A percentile compares a stretch with the other conserved stretches of the same genome.
phyloP scores from a whole-genome alignment of 2,797 vertebrate genomes.

The Pseudotriccus pelzelni region DNA sequence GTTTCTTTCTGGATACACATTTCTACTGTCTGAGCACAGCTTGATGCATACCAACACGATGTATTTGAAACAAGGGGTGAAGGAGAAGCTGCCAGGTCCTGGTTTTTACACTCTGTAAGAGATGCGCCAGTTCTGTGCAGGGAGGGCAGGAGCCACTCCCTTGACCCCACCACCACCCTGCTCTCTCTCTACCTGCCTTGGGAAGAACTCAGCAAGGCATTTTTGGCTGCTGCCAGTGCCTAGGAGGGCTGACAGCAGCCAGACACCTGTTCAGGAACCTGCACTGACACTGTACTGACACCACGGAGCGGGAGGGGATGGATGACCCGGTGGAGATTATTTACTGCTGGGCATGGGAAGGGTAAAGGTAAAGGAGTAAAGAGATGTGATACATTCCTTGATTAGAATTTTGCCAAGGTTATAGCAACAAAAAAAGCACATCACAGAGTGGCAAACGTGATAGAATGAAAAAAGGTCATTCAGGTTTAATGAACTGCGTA shows the following conservation, averaged over 20 bases:
- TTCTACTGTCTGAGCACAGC: background rate
- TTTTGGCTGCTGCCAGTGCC: background rate
- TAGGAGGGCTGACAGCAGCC: background rate
- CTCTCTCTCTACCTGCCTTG: accelerated
- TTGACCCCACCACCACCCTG: background rate
- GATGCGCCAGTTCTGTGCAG: background rate
- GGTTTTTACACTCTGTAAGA: accelerated
- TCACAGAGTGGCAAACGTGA: background rate
- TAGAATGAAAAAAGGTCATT: background rate
- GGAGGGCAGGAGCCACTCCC: background rate
- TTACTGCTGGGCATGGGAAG: background rate
- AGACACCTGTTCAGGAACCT: background rate
- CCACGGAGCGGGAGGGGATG: background rate
- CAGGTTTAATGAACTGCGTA: constrained; percentile 22
- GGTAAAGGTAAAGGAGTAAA: background rate
- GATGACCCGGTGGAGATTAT: background rate
- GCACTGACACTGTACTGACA: background rate
- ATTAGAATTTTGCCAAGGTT: constrained; percentile 50
- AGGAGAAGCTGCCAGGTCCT: background rate
- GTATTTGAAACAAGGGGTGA: background rate
- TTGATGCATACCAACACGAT: background rate
- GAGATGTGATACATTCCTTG: background rate
- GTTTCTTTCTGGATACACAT: background rate
- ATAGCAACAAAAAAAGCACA: background rate
- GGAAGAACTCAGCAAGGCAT: background rate